These are phyloP conservation scores for Ovibos moschatus DNA, from an alignment of 2,113 vertebrate genomes.

Conservation along the genomic window DNA sequence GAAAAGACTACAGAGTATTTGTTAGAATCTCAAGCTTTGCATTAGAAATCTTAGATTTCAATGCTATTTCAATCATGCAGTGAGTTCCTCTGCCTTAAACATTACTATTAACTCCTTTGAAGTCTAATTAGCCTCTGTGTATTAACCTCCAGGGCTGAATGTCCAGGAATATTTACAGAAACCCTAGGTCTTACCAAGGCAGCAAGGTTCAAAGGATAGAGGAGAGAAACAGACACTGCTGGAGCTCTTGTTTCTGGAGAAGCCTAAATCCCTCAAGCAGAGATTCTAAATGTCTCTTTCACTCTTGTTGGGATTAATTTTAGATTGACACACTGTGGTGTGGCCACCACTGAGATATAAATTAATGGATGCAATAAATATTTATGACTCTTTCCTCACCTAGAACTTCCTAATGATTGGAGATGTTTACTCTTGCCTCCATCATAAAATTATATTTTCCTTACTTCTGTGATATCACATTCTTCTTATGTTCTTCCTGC, in stretches of 20 bases:
- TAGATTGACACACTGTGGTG: not conserved
- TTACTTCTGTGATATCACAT: not conserved
- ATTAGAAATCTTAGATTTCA: not conserved
- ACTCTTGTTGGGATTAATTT: not conserved
- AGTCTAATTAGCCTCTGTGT: not conserved
- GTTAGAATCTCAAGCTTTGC: not conserved
- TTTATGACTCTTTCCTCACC: not conserved
- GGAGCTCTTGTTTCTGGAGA: not conserved
- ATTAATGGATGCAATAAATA: not conserved
- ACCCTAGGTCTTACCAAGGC: not conserved
- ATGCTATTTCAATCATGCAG: not conserved
- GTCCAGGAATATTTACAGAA: not conserved
- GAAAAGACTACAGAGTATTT: not conserved
- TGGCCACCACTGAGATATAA: not conserved
- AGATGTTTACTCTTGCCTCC: not conserved
- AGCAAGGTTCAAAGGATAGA: not conserved
- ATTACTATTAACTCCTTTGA: not conserved
- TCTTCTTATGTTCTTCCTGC: not conserved
- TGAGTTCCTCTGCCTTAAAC: not conserved
- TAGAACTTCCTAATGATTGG: not conserved
- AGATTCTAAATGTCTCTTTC: not conserved
- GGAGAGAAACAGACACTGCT: rapidly evolving
- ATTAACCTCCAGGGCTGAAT: not conserved
- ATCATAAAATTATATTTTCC: not conserved
- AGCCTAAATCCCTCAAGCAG: not conserved